phyloP scores from a whole-genome alignment of 2,888 invertebrate genomes.

The Blastobasis lacticolella region DNA sequence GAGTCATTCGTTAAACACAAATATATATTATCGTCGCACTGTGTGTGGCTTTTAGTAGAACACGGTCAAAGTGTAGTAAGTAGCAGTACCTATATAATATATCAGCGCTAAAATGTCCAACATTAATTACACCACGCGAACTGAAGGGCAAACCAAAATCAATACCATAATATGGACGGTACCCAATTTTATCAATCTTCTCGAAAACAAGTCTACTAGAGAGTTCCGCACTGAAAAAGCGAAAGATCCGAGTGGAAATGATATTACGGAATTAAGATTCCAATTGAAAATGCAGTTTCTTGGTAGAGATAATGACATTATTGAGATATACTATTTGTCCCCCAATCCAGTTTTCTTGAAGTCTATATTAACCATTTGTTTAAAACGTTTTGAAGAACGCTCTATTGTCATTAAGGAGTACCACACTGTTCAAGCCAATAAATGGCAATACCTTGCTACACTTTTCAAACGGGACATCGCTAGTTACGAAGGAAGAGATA shows the following conservation, averaged over 20 bases:
- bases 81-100: too few species aligned
- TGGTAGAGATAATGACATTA: conserved; percentile 55
- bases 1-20: too few species aligned
- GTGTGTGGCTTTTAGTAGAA: neutral
- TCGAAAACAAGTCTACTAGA: conserved; percentile 45
- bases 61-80: neutral
- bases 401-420: conserved; percentile 59
- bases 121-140: conserved; percentile 49
- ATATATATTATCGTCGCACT: too few species aligned
- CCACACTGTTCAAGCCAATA: conserved; percentile 56
- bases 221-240: conserved; percentile 54
- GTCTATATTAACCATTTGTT: conserved; percentile 50
- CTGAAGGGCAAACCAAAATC: conserved; percentile 58
- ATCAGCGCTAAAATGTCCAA: conserved; percentile 25
- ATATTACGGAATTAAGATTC: conserved; percentile 36
- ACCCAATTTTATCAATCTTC: conserved; percentile 44
- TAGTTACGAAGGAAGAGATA: conserved; percentile 45
- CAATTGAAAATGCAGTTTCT: conserved; percentile 61
- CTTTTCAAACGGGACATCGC: conserved; percentile 54
- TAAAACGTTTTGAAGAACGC: conserved; percentile 58
- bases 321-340: conserved; percentile 57
- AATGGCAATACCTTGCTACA: conserved; percentile 62
- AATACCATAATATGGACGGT: conserved; percentile 60
- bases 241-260: conserved; percentile 27
- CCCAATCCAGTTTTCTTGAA: conserved; percentile 55